A percentile compares a stretch with the other conserved stretches of the same genome.
These are phyloP conservation scores for Champsocephalus esox DNA, from an alignment of 2,797 vertebrate species.

Conservation along the genomic window DNA sequence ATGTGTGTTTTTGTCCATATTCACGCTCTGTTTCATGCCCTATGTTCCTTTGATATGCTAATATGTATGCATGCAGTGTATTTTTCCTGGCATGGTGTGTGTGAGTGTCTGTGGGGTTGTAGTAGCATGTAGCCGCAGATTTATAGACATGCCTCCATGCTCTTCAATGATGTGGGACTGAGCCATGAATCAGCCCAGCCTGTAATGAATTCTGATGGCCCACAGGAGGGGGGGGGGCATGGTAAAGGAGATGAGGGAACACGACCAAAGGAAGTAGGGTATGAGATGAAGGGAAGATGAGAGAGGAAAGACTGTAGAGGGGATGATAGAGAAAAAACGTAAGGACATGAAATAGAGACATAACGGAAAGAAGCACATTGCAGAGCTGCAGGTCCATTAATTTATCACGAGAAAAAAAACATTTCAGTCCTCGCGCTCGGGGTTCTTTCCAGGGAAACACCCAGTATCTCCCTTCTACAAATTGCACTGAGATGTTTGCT, in stretches of 20 bases:
- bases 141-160: slow-evolving; percentile 65
- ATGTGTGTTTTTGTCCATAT: slow-evolving; percentile 17
- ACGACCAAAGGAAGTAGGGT: not conserved
- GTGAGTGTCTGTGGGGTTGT: no score
- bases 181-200: slow-evolving; percentile 79
- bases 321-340: not conserved
- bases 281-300: no score
- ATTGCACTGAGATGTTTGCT: not conserved
- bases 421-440: slow-evolving; percentile 1
- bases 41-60: slow-evolving; percentile 49
- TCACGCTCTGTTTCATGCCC: slow-evolving; percentile 25
- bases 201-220: slow-evolving; percentile 81
- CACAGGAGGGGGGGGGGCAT: slow-evolving; percentile 31
- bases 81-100: not conserved
- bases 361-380: not conserved
- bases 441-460: not conserved
- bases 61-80: slow-evolving; percentile 23
- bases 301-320: not conserved
- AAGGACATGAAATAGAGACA: not conserved
- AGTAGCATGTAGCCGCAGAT: slow-evolving; percentile 58
- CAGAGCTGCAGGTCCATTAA: slow-evolving; percentile 25
- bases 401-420: slow-evolving; percentile 21
- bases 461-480: not conserved
- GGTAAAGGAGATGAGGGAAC: not conserved
- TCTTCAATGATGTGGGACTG: slow-evolving; percentile 70